Conservation (phyloP, 2,113 vertebrate species). For the Neomonachus schauinslandi region DNA sequence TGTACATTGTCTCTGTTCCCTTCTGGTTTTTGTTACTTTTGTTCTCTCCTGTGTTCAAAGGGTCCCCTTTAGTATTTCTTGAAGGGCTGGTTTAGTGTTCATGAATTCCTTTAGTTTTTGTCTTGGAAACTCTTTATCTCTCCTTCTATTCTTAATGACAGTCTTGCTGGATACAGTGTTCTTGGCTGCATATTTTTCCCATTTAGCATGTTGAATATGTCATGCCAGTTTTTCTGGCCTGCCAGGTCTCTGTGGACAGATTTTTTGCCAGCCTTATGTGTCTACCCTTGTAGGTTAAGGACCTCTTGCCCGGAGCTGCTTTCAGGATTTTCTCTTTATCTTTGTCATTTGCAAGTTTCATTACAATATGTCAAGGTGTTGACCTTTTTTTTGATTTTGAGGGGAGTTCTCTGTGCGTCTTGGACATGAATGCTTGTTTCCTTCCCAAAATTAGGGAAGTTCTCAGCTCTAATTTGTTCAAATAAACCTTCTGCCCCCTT, state of each 20-base stretch:
- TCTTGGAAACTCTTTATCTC: too few relatives aligned
- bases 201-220: background rate
- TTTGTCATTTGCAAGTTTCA: background rate
- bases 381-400: background rate
- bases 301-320: background rate
- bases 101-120: too few relatives aligned
- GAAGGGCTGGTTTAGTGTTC: too few relatives aligned
- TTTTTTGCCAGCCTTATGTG: background rate
- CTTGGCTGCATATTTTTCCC: background rate
- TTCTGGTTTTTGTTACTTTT: too few relatives aligned
- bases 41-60: too few relatives aligned
- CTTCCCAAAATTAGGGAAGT: background rate
- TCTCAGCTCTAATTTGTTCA: background rate
- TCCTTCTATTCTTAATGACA: background rate
- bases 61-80: too few relatives aligned
- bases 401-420: background rate
- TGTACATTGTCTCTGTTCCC: too few relatives aligned
- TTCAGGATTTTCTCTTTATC: background rate
- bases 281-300: background rate
- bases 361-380: too few relatives aligned
- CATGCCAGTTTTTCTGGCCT: background rate
- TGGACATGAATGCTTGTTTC: background rate
- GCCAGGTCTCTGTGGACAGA: background rate
- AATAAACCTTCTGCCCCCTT: background rate
- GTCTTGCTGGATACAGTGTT: background rate